Percentiles rank a stretch among this genome's conserved stretches.
These are phyloP conservation scores for Bombylius major DNA, from an alignment of 2,888 invertebrate species.

Conservation along the genomic window DNA sequence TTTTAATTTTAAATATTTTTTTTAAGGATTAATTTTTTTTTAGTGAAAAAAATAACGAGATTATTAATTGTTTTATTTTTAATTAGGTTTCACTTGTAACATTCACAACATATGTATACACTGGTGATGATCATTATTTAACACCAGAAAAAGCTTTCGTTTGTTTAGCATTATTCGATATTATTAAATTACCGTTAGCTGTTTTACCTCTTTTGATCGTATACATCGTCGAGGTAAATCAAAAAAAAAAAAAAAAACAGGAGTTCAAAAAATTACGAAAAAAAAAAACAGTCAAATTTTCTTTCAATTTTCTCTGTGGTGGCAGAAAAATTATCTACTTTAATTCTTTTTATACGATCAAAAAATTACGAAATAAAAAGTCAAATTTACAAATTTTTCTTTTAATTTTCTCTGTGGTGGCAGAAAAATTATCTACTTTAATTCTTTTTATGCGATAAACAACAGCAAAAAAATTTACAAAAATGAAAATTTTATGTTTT, in stretches of 20 bases:
- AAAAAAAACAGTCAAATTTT: background rate
- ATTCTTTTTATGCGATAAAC: background rate
- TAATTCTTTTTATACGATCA: background rate
- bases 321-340: background rate
- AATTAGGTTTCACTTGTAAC: conserved; percentile 65
- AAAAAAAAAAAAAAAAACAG: background rate
- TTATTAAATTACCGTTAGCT: conserved; percentile 74
- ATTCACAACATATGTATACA: conserved; percentile 68
- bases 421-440: no score
- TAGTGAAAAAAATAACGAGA: conserved; percentile 12
- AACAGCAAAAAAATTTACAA: no score
- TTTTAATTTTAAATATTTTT: background rate
- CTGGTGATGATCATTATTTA: conserved; percentile 55
- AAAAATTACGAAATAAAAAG: background rate
- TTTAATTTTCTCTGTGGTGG: no score
- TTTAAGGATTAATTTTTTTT: no score
- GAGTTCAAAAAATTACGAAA: background rate
- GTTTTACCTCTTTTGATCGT: conserved; percentile 66
- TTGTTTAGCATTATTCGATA: conserved; percentile 73
- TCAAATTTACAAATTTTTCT: no score
- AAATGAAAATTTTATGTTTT: no score
- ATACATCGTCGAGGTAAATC: conserved; percentile 59
- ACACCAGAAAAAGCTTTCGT: conserved; percentile 77
- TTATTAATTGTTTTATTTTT: conserved; percentile 17
- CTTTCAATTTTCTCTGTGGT: background rate